These are phyloP conservation scores for Tokudaia muenninki DNA, from an alignment of 2,797 vertebrate genomes.

Conservation along the genomic window DNA sequence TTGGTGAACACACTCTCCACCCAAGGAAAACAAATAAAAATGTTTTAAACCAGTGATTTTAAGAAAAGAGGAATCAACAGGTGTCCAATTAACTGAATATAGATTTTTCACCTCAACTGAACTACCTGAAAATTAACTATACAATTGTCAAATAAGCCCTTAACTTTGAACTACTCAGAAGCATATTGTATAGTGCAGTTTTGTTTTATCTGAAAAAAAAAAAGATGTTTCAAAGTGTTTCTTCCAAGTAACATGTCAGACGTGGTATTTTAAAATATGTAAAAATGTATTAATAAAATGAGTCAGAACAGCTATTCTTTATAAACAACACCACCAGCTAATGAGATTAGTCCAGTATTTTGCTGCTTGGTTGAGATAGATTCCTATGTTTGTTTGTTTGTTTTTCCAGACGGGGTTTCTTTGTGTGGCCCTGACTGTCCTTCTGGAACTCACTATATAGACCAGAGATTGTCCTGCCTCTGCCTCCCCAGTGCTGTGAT, in stretches of 20 bases:
- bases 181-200: neutral
- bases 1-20: neutral
- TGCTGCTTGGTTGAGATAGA: constrained; percentile 13
- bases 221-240: constrained; percentile 12
- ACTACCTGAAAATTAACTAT: constrained; percentile 51
- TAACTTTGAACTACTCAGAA: constrained; percentile 22
- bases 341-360: neutral
- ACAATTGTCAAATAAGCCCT: constrained; percentile 34
- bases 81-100: neutral
- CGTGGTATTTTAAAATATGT: neutral
- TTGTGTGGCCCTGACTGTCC: neutral
- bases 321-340: neutral
- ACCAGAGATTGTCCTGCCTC: neutral
- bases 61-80: constrained; percentile 2
- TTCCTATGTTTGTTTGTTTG: neutral
- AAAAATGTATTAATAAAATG: neutral
- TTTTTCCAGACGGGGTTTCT: neutral
- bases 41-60: neutral
- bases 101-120: neutral
- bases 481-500: neutral
- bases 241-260: neutral
- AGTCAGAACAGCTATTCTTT: neutral
- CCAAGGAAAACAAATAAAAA: constrained; percentile 42
- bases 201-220: neutral
- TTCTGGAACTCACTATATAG: neutral